These are phyloP conservation scores for Hydra vulgaris DNA, from an alignment of 30 jellyfish, hydroid and myxozoan species.

Conservation along the genomic window DNA sequence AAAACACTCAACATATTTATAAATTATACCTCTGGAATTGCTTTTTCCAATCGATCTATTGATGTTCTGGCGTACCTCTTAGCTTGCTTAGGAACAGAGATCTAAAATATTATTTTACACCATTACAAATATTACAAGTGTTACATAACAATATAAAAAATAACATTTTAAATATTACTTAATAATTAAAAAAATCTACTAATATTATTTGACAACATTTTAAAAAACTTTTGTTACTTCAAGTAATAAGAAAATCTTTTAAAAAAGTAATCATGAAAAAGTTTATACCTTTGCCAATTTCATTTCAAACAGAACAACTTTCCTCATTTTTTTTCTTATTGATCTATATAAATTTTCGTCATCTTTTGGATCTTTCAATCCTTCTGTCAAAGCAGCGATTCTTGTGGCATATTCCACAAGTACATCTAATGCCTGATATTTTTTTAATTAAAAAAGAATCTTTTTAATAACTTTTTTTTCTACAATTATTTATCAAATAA, in stretches of 20 bases:
- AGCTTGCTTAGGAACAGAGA: constrained; percentile 80
- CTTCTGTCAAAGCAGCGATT: constrained; percentile 50
- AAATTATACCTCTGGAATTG: constrained; percentile 85
- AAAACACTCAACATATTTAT: neutral
- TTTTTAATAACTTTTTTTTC: neutral
- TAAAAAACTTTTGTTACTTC: too few relatives aligned
- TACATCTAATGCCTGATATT: constrained; percentile 54
- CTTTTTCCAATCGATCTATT: constrained; percentile 42
- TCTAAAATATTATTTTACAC: constrained; percentile 18
- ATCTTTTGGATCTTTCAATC: constrained; percentile 21
- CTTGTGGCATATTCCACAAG: constrained; percentile 52
- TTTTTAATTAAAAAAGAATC: neutral
- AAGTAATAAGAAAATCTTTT: too few relatives aligned
- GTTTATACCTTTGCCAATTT: constrained; percentile 54
- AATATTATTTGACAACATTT: neutral
- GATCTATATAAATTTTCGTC: constrained; percentile 19
- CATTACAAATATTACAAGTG: neutral
- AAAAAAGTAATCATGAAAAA: too few relatives aligned
- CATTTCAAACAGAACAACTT: constrained; percentile 50
- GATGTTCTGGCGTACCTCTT: constrained; percentile 80
- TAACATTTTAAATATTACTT: neutral
- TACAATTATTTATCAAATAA: neutral
- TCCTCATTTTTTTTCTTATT: constrained; percentile 43
- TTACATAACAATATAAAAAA: neutral
- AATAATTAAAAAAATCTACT: neutral